These are phyloP conservation scores for Cheilosia urbana DNA, from an alignment of 2,888 invertebrate species.

Conservation along the genomic window DNA sequence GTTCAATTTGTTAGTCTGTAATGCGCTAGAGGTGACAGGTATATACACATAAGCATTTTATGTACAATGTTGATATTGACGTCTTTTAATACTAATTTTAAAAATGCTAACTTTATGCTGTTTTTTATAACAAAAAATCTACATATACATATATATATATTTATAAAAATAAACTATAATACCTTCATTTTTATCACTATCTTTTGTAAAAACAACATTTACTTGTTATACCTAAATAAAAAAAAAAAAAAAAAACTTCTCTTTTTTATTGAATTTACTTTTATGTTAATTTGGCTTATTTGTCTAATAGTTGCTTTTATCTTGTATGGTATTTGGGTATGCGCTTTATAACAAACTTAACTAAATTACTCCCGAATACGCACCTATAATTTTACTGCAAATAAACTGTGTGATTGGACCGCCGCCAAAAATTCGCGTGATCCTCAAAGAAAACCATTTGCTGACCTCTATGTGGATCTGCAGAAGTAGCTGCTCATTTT, in stretches of 20 bases:
- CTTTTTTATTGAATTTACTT: neutral
- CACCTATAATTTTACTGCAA: no score
- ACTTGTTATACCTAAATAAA: constrained; percentile 61
- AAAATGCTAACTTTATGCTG: constrained; percentile 62
- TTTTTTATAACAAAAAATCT: constrained; percentile 64
- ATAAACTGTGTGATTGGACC: no score
- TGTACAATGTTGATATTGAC: constrained; percentile 67
- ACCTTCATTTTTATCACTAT: constrained; percentile 68
- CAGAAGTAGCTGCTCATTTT: no score
- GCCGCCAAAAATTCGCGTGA: no score
- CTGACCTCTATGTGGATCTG: no score
- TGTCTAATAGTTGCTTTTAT: neutral
- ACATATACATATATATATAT: constrained; percentile 46
- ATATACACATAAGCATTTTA: constrained; percentile 28
- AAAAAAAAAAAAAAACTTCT: constrained; percentile 21
- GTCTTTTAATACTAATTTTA: constrained; percentile 67
- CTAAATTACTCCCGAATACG: no score
- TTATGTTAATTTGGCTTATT: constrained; percentile 4
- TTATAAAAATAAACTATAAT: constrained; percentile 53
- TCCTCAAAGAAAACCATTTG: no score
- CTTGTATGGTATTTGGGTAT: no score
- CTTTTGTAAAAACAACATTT: constrained; percentile 64
- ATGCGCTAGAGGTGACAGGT: constrained; percentile 63
- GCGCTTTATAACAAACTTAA: no score
- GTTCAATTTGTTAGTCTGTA: constrained; percentile 63